Conservation (phyloP, 2,797 vertebrate species). For the Rhodeus uyekii region DNA sequence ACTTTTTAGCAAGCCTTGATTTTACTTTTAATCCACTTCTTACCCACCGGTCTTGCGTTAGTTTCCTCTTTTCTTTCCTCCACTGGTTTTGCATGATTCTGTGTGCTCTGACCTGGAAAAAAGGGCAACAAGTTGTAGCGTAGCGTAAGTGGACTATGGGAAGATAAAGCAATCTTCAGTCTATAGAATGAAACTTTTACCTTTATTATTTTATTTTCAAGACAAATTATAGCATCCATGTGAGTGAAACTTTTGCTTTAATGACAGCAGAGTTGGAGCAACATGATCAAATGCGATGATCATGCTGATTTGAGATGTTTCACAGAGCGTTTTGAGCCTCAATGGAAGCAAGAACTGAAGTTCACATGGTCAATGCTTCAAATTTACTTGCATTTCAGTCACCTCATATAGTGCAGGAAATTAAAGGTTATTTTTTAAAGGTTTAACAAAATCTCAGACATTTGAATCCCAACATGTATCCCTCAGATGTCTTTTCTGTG, state of each 20-base stretch:
- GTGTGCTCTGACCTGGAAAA: not conserved
- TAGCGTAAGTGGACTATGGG: not conserved
- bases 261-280: not conserved
- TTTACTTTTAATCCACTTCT: not conserved
- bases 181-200: not conserved
- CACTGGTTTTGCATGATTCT: not conserved
- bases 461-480: not conserved
- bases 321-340: not conserved
- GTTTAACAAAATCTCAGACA: too few species aligned
- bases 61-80: not conserved
- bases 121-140: not conserved
- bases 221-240: too few species aligned
- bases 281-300: not conserved
- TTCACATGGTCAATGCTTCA: not conserved
- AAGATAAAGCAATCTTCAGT: not conserved
- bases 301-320: not conserved
- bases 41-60: not conserved
- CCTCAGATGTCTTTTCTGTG: not conserved
- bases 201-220: not conserved
- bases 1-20: not conserved
- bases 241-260: not conserved
- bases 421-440: not conserved
- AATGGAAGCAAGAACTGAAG: not conserved
- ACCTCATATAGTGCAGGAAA: not conserved
- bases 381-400: not conserved